A percentile compares a stretch with the other conserved stretches of the same genome.
Evolutionary conservation across 2,888 invertebrate species (phyloP).

Genomic region (Bugulina stolonifera): DNA sequence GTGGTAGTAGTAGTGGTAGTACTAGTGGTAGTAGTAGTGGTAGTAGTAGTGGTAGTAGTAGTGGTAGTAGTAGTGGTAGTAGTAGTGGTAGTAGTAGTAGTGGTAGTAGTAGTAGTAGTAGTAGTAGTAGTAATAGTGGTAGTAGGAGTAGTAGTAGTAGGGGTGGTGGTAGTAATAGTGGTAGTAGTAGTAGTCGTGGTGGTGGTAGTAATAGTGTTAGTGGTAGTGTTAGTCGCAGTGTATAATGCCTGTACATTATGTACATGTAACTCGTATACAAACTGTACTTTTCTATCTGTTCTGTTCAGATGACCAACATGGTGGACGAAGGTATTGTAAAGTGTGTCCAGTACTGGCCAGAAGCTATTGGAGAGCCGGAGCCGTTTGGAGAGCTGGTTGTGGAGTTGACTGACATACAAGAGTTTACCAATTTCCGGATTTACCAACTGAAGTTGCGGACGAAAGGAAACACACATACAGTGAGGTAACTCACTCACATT

Average conservation of each 20-base stretch:
- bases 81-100: background rate
- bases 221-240: background rate
- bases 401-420: slow-evolving; percentile 78
- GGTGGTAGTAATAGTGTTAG: background rate
- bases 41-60: background rate
- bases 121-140: background rate
- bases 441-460: slow-evolving; percentile 33
- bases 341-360: slow-evolving; percentile 86
- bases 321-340: slow-evolving; percentile 59
- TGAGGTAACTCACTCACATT: too few species aligned
- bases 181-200: background rate
- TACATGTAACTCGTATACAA: too few species aligned
- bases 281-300: too few species aligned
- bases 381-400: slow-evolving; percentile 80
- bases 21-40: slow-evolving; percentile 6
- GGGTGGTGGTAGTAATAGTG: background rate
- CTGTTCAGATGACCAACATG: slow-evolving; percentile 47
- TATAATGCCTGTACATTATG: too few species aligned
- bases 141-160: background rate
- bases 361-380: slow-evolving; percentile 61
- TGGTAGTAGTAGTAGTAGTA: background rate
- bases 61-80: background rate
- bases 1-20: slow-evolving; percentile 11
- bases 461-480: too few species aligned
- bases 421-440: slow-evolving; percentile 79